These are phyloP conservation scores for Apocrypta bakeri DNA, from an alignment of 1,140 invertebrate genomes.

Conservation along the genomic window DNA sequence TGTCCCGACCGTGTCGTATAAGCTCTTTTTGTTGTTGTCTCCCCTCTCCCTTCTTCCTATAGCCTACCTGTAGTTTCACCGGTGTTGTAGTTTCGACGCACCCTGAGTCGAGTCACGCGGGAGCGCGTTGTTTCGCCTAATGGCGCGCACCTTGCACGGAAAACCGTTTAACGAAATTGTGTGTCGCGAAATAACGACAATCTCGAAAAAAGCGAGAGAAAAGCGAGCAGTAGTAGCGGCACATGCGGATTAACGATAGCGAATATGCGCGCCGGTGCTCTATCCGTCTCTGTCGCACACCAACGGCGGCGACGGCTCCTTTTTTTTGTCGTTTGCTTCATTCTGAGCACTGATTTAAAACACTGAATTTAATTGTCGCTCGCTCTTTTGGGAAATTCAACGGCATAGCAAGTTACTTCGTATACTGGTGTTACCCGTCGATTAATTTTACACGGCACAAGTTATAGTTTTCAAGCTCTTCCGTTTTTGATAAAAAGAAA, in stretches of 20 bases:
- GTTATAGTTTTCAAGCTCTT: background rate
- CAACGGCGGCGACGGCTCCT: background rate
- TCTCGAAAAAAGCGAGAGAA: constrained; percentile 5
- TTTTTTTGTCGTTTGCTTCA: background rate
- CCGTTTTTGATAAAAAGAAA: background rate
- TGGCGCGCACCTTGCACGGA: constrained; percentile 38
- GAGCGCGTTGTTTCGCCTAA: constrained; percentile 38
- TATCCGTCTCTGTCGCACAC: background rate
- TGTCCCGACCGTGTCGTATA: constrained; percentile 59
- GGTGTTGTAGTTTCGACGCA: background rate
- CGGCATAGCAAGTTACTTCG: background rate
- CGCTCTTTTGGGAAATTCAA: constrained; percentile 15
- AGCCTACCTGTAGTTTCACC: constrained; percentile 8
- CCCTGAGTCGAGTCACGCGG: too few species aligned
- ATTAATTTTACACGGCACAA: background rate
- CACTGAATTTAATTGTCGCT: constrained; percentile 26
- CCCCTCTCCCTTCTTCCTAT: background rate
- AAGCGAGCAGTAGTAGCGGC: background rate
- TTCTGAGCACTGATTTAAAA: constrained; percentile 13
- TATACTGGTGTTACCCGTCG: background rate
- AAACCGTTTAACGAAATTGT: constrained; percentile 41
- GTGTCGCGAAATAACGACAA: constrained; percentile 26
- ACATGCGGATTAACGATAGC: constrained; percentile 16
- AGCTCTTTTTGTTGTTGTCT: background rate
- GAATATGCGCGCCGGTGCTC: constrained; percentile 1